Conservation (phyloP, 1,140 invertebrate species). For the Panulirus ornatus region DNA sequence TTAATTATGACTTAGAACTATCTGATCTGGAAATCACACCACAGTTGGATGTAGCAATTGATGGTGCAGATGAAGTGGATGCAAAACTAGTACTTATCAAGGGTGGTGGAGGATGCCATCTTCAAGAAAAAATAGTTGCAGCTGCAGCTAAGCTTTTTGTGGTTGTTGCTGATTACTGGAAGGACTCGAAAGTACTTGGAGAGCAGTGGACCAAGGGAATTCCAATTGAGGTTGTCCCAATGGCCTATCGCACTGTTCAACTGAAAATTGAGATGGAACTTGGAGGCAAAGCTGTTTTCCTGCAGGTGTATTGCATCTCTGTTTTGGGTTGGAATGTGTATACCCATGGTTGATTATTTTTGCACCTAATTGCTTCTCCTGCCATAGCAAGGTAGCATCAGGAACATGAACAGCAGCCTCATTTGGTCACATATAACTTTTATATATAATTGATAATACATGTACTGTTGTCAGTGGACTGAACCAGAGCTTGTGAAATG, state of each 20-base stretch:
- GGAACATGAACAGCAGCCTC: too few species aligned
- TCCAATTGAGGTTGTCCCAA: constrained; percentile 95
- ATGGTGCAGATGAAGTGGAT: constrained; percentile 98
- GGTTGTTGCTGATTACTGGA: constrained; percentile 95
- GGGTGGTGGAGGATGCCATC: constrained; percentile 96
- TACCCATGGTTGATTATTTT: too few species aligned
- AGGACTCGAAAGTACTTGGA: constrained; percentile 90
- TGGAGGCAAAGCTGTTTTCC: constrained; percentile 87
- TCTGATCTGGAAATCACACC: constrained; percentile 92
- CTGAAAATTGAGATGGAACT: constrained; percentile 85
- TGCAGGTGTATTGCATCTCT: too few species aligned
- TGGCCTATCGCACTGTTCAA: constrained; percentile 90
- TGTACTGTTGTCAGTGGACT: too few species aligned
- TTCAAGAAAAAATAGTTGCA: constrained; percentile 98
- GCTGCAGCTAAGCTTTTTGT: constrained; percentile 89
- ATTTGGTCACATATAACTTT: too few species aligned
- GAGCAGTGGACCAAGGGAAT: constrained; percentile 95
- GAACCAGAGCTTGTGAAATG: too few species aligned
- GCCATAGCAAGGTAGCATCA: too few species aligned
- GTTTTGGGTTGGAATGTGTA: too few species aligned
- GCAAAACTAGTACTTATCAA: constrained; percentile 91
- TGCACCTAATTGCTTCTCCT: too few species aligned
- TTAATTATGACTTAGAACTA: constrained; percentile 86
- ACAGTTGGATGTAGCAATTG: constrained; percentile 92
- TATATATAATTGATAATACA: too few species aligned